Evolutionary conservation across 1,140 invertebrate genomes (phyloP).

Genomic region (Wasmannia auropunctata): DNA sequence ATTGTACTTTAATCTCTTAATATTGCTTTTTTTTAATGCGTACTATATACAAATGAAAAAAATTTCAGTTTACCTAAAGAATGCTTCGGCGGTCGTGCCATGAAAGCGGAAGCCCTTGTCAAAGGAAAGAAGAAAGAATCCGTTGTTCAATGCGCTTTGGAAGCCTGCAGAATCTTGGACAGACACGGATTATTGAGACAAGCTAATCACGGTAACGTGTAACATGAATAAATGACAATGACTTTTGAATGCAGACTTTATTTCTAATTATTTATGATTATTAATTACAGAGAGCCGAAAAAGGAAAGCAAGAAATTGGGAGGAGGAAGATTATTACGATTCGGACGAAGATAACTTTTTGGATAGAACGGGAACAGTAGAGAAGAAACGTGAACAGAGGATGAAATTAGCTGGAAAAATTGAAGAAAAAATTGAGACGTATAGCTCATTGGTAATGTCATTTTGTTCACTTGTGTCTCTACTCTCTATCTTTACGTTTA

Average conservation of each 20-base stretch:
- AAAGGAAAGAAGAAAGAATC: conserved; percentile 98
- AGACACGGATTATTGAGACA: conserved; percentile 91
- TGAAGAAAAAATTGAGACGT: conserved; percentile 89
- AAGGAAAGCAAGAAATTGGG: conserved; percentile 91
- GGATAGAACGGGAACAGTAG: conserved; percentile 97
- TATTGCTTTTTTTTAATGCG: neutral
- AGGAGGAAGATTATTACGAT: conserved; percentile 97
- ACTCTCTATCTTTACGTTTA: too few relatives aligned
- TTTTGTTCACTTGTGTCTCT: too few relatives aligned
- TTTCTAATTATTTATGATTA: neutral
- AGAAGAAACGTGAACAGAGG: conserved; percentile 93
- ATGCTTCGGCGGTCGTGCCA: conserved; percentile 89
- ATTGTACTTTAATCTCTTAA: conserved; percentile 15
- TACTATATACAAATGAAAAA: neutral
- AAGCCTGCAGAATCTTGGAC: conserved; percentile 97
- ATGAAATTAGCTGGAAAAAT: conserved; percentile 90
- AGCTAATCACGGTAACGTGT: conserved; percentile 89
- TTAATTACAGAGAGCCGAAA: conserved; percentile 87
- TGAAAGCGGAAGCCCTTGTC: conserved; percentile 94
- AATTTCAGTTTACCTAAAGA: conserved; percentile 91
- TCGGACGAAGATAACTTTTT: conserved; percentile 99
- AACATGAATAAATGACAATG: neutral
- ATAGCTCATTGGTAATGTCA: conserved; percentile 90
- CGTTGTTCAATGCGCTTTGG: conserved; percentile 96
- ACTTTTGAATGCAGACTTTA: neutral